Percentiles rank a stretch among this genome's conserved stretches.
Conservation (phyloP, 2,888 invertebrate genomes). For the Epirrhoe alternata region DNA sequence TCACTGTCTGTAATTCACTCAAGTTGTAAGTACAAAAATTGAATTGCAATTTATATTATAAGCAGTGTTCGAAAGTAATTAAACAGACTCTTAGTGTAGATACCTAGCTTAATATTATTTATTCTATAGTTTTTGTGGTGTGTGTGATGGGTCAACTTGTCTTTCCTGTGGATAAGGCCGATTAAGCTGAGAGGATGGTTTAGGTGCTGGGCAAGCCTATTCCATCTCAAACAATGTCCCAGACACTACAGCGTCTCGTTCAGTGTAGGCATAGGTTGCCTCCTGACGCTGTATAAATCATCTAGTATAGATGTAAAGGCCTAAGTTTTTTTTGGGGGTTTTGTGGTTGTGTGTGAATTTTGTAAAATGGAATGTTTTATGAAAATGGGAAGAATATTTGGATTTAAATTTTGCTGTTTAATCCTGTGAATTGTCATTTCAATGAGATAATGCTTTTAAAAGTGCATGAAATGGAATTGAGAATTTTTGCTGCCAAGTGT, state of each 20-base stretch:
- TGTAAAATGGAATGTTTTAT: background rate
- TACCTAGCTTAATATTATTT: slow-evolving; percentile 26
- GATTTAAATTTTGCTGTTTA: background rate
- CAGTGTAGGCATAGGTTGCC: too few species aligned
- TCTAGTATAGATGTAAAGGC: too few species aligned
- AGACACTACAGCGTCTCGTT: too few species aligned
- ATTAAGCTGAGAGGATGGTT: too few species aligned
- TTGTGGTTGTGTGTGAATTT: slow-evolving; percentile 11
- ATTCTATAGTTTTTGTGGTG: slow-evolving; percentile 2
- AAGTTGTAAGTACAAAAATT: slow-evolving; percentile 28
- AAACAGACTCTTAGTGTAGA: slow-evolving; percentile 42
- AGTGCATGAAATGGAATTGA: slow-evolving; percentile 8
- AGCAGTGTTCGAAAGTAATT: slow-evolving; percentile 33
- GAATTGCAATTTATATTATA: background rate
- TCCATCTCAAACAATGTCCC: too few species aligned
- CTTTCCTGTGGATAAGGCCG: too few species aligned
- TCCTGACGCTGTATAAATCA: too few species aligned
- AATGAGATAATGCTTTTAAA: slow-evolving; percentile 5
- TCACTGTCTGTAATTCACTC: slow-evolving; percentile 37
- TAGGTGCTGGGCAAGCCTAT: too few species aligned
- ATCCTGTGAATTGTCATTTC: slow-evolving; percentile 1
- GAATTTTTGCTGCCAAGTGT: slow-evolving; percentile 1
- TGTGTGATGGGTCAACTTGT: slow-evolving; percentile 8
- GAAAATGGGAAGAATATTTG: slow-evolving; percentile 1
- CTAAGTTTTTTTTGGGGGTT: too few species aligned